A percentile compares a stretch with the other conserved stretches of the same genome.
phyloP scores from a whole-genome alignment of 2,888 invertebrate genomes.

The Plagodis pulveraria region DNA sequence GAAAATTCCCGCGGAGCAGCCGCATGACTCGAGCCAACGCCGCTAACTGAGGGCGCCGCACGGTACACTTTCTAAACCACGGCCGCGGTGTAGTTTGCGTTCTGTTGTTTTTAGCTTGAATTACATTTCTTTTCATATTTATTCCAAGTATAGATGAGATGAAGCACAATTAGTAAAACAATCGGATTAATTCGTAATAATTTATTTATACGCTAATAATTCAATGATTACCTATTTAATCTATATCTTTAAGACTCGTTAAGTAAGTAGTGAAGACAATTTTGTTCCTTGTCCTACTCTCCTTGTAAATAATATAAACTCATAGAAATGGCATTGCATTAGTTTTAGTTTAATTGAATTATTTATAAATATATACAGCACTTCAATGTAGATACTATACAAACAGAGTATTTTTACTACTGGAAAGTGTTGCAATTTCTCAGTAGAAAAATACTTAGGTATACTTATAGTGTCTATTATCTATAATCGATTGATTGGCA shows the following conservation, averaged over 20 bases:
- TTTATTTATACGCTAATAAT: constrained; percentile 82
- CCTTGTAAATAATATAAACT: constrained; percentile 43
- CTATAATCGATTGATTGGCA: constrained; percentile 58
- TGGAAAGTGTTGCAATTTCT: constrained; percentile 4
- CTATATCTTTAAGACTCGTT: constrained; percentile 66
- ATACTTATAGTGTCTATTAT: constrained; percentile 3
- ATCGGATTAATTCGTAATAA: constrained; percentile 67
- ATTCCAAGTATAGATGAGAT: too few species aligned
- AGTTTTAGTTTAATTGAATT: constrained; percentile 36
- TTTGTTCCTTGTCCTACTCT: constrained; percentile 46
- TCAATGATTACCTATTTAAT: constrained; percentile 74
- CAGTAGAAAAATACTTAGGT: constrained; percentile 19
- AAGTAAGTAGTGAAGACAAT: constrained; percentile 79
- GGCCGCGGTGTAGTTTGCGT: too few species aligned
- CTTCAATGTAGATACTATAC: constrained; percentile 18
- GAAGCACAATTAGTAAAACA: constrained; percentile 2
- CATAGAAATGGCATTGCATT: constrained; percentile 41
- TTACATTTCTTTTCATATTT: too few species aligned
- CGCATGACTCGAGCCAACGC: too few species aligned
- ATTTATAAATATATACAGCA: constrained; percentile 36
- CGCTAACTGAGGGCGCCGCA: too few species aligned
- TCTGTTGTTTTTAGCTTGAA: too few species aligned
- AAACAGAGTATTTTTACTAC: constrained; percentile 18
- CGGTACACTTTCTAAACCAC: too few species aligned
- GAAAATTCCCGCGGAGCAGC: too few species aligned